These are phyloP conservation scores for Nipponacmea schrenckii DNA, from an alignment of 2,888 invertebrate species.

Conservation along the genomic window DNA sequence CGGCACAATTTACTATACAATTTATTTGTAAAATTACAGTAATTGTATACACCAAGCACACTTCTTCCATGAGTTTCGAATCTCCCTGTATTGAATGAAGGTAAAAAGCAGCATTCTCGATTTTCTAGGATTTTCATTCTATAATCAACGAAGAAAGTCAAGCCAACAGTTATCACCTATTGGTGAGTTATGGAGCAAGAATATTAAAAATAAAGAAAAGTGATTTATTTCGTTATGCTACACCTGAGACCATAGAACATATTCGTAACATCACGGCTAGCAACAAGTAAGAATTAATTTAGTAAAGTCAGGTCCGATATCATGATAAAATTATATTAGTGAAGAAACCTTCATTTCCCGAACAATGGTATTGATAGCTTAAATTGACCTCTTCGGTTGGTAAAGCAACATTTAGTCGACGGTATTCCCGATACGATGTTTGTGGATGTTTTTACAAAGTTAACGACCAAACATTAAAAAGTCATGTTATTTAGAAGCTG, in stretches of 20 bases:
- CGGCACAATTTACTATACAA: neutral
- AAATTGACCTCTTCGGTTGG: no score
- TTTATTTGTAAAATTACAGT: no score
- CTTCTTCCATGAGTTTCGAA: neutral
- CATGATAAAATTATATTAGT: neutral
- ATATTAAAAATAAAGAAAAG: conserved; percentile 45
- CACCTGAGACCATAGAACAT: conserved; percentile 42
- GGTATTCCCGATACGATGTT: no score
- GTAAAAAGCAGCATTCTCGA: neutral
- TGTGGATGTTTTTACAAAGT: no score
- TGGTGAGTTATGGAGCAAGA: conserved; percentile 51
- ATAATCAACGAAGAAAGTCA: conserved; percentile 14
- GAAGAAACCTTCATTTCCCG: no score
- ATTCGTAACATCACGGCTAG: conserved; percentile 39
- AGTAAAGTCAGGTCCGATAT: no score
- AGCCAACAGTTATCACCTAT: conserved; percentile 33
- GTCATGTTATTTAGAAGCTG: no score
- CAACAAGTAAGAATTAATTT: conserved; percentile 36
- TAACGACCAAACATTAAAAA: no score
- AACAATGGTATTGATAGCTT: no score
- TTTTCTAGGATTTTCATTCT: conserved; percentile 42
- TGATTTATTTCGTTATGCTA: conserved; percentile 41
- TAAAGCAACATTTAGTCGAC: no score
- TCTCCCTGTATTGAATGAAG: neutral
- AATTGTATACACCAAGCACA: neutral